Evolutionary conservation across 2,113 vertebrate genomes (phyloP), one percentile per base, ranked within the genome.

Genomic region (Toxostoma redivivum): DNA sequence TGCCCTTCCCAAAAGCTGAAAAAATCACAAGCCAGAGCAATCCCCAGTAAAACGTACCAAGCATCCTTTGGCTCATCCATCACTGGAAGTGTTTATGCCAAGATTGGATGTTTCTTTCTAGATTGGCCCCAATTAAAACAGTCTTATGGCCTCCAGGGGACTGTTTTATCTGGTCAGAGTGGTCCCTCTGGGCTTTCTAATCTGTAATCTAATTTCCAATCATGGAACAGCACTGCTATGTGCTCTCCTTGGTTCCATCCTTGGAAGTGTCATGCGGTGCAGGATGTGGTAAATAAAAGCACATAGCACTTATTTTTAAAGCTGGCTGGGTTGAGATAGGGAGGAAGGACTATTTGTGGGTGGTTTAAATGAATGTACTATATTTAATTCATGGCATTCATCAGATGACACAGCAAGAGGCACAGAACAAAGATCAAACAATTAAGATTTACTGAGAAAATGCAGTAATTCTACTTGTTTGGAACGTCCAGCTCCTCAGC

Each of bases 201-300:
- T 94, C 82, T 54, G 82, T 77, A 81, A 86, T 71, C 71, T 93
- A 17, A 83, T 92, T 95, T 83, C 86, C 82, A 88, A 11, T 62
- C 90, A 70, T 1, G 4, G 71, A 95, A 70, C 5, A 3, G 88
- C 44, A 48, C 62, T 47, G 60, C 64, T 65, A 13, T 23, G 60
- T 53, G 22, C 37, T 85, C 79, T 78, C 51, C n/a, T 57, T 42
- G 64, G 51, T 80, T 92, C 83, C 88, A 88, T 81, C 60, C 88
- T 64, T 92, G 72, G 67, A 94, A 94, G 76, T 48, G 56, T 93
- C 94, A 95, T 30, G 80, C 2, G 2, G 79, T 64, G 72, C 82
- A 92, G 94, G 86, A 93, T 93, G 83, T 92, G 92, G 94, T 71
- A 92, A 94, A 94, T 66, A 92, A 93, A 93, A 90, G 80, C 88